Base-by-base conservation (phyloP, 2,113 vertebrate species). In the Trematomus loennbergii region DNA sequence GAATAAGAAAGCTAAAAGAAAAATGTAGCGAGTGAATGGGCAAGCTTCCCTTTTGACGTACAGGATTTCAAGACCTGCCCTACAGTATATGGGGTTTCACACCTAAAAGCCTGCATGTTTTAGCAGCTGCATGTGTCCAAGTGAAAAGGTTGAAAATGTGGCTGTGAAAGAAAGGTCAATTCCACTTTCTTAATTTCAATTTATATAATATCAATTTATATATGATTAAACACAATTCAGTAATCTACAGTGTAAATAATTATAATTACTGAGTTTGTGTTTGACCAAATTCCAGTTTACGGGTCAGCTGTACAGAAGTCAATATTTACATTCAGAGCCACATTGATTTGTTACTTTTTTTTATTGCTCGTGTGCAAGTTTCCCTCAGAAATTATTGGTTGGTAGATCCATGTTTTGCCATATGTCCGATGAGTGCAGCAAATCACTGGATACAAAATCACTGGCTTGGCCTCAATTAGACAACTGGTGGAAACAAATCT, bases 271-370 rank as follows among this genome's bases (percentile, higher is more conserved):
- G 18, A 40, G 49, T 36, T 75, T 9, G 9, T 1, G 20, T 62
- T 72, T 60, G 52, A 70, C 33, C 60, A 33, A 53, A 55, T 53
- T 83, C 2, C 25, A 48, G 45, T 59, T 74, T 16, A 40, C 29
- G 59, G 59, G 49, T 74, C 78, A 79, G 53, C 65, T 29, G 16
- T 59, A 54, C 18, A 33, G 12, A 5, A 54, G 13, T 72, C 85
- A 69, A 74, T 84, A 80, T 50, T 71, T 25, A 0, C 62, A 53
- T 22, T 82, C 71, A 82, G 62, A 66, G 65, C 29, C 68, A 7
- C 29, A 88, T 87, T 72, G 78, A 91, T 85, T 77, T 72, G 55
- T 82, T 76, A 17, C 12, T 40, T 78, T 50, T 29, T 83, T 77
- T 72, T 50, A 55, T 68, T 62, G 48, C 68, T 64, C 12, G 55